Evolutionary conservation across 2,888 invertebrate species (phyloP), one percentile per base, ranked within the genome.

Genomic region (Luperina nickerlii): DNA sequence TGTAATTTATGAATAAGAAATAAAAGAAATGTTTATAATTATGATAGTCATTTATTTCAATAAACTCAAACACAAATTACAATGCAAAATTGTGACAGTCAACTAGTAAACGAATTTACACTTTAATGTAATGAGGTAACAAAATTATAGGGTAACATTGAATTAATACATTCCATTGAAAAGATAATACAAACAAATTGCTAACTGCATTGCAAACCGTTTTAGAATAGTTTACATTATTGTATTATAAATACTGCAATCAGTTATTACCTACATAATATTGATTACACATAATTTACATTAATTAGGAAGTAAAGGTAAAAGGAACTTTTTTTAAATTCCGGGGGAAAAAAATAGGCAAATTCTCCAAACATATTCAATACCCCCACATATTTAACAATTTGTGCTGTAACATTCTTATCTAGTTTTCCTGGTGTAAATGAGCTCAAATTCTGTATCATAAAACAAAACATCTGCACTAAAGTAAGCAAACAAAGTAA

Each of bases 131-230:
- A 90, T 86, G 32, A 91, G 88, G 89, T 91, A 92, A 92, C 88
- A 90, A 90, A 91, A 90, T 91, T 80, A 91, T 76, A 90, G 86
- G 93, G 92, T 93, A 94, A 92, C 92, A 91, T 90, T 85, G 90
- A 90, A 88, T 90, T 78, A 89, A 83, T 88, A 90, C 87, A 81
- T 82, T 84, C 85, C 82, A 82, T 79, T 67, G 51, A 67, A 74
- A 74, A 86, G 1, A 48, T 32, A n/a, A 20, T 42, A 83, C 54
- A 70, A 73, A 76, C 38, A 74, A 73, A 72, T 48, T 77, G n/a
- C 67, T 45, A 65, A 66, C 82, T 85, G 74, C 70, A 80, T 75
- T 78, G 38, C 18, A 48, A 78, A 79, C 38, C 4, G 32, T 74
- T 71, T 73, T 62, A 69, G 54, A 51, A 67, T 60, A 78, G 74